Percentiles rank a stretch among this genome's conserved stretches.
These are phyloP conservation scores for Cyclophora punctaria DNA, from an alignment of 2,888 invertebrate species.

Conservation along the genomic window DNA sequence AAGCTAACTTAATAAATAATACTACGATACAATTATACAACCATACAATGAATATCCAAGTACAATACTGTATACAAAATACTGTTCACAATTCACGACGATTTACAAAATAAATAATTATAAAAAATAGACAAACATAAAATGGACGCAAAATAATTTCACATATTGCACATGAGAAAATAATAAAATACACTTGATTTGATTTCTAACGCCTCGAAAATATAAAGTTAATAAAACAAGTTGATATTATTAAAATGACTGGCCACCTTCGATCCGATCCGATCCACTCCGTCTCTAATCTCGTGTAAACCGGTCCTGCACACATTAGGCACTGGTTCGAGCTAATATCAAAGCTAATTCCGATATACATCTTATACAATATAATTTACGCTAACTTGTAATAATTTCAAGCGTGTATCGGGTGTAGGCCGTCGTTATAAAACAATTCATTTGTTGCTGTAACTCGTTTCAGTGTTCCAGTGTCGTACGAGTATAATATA, in stretches of 20 bases:
- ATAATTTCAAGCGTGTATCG: constrained; percentile 8
- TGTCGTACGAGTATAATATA: constrained; percentile 19
- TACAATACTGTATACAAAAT: constrained; percentile 48
- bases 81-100: constrained; percentile 60
- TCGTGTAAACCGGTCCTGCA: constrained; percentile 27
- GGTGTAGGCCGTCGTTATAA: neutral
- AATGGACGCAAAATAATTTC: constrained; percentile 71
- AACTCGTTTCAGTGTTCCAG: constrained; percentile 26
- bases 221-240: too few species aligned
- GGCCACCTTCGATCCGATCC: constrained; percentile 20
- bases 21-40: constrained; percentile 9
- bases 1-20: constrained; percentile 38
- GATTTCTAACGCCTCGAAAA: too few species aligned
- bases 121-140: constrained; percentile 33
- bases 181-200: constrained; percentile 18
- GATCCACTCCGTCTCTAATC: neutral
- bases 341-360: constrained; percentile 69
- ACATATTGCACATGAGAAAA: constrained; percentile 63
- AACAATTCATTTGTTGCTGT: constrained; percentile 1
- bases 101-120: constrained; percentile 30
- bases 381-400: constrained; percentile 10
- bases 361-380: constrained; percentile 45
- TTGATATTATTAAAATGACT: constrained; percentile 13
- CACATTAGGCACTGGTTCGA: constrained; percentile 65
- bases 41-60: neutral